phyloP scores from a whole-genome alignment of 2,113 vertebrate species.

The Archocentrus centrarchus region DNA sequence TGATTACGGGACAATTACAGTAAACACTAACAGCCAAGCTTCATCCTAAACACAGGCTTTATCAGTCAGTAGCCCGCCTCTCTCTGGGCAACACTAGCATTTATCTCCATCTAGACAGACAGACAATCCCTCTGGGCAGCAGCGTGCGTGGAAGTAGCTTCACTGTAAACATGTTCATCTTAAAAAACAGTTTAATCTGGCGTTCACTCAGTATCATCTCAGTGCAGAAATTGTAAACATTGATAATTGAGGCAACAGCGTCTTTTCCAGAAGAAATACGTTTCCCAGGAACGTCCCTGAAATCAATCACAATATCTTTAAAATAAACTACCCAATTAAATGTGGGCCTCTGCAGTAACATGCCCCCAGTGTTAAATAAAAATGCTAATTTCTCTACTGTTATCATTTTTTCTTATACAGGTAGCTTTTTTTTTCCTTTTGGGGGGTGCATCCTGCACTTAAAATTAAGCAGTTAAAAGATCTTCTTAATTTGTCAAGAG shows the following conservation, averaged over 20 bases:
- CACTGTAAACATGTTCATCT: constrained; percentile 39
- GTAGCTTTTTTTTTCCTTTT: not conserved
- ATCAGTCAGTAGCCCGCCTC: constrained; percentile 48
- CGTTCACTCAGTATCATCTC: not conserved
- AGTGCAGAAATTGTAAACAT: not conserved
- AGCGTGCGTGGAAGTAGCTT: constrained; percentile 44
- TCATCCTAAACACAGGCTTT: constrained; percentile 51
- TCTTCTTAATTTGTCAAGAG: too few relatives aligned
- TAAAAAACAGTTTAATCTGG: not conserved
- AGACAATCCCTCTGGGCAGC: constrained; percentile 32
- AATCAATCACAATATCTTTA: not conserved
- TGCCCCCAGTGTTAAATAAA: not conserved
- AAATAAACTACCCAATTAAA: not conserved
- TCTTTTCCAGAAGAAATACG: not conserved
- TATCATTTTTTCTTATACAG: not conserved
- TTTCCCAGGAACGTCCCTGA: not conserved
- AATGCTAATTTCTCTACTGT: not conserved
- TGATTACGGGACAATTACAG: constrained; percentile 73
- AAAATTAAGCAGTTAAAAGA: too few relatives aligned
- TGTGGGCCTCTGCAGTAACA: not conserved
- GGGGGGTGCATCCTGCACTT: too few relatives aligned
- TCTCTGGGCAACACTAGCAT: constrained; percentile 40
- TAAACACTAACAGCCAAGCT: constrained; percentile 70
- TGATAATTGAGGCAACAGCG: not conserved
- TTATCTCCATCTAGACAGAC: constrained; percentile 63